Evolutionary conservation across 2,113 vertebrate genomes (phyloP).

Genomic region (Daboia siamensis): DNA sequence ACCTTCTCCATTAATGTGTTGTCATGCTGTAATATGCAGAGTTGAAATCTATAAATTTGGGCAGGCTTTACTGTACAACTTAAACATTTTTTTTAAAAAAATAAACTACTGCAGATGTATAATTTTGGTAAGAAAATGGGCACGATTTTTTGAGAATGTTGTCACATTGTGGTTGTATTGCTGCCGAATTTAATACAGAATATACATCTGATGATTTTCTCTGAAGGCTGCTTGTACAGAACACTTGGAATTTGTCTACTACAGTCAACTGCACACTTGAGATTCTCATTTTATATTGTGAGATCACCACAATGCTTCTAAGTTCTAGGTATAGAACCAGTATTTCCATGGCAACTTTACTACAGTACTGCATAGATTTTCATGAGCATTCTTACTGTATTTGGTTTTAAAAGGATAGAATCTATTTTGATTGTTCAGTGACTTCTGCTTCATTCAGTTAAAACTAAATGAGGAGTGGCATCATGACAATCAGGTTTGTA

Average conservation of each 20-base stretch:
- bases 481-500: background rate
- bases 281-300: background rate
- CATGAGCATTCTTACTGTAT: background rate
- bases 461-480: background rate
- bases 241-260: background rate
- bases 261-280: background rate
- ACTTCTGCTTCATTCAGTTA: background rate
- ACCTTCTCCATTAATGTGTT: background rate
- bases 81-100: background rate
- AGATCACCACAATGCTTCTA: background rate
- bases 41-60: background rate
- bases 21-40: background rate
- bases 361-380: conserved; percentile 32
- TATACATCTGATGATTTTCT: background rate
- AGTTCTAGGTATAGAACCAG: conserved; percentile 11
- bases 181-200: background rate
- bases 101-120: background rate
- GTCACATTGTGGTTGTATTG: background rate
- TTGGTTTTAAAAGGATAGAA: conserved; percentile 18
- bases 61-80: background rate
- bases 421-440: background rate
- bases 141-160: background rate
- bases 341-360: conserved; percentile 41
- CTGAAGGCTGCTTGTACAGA: background rate
- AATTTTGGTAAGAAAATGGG: background rate